A percentile compares a stretch with the other conserved stretches of the same genome.
Conservation (phyloP, 2,113 vertebrate species). For the Coptodon bakossiorum region DNA sequence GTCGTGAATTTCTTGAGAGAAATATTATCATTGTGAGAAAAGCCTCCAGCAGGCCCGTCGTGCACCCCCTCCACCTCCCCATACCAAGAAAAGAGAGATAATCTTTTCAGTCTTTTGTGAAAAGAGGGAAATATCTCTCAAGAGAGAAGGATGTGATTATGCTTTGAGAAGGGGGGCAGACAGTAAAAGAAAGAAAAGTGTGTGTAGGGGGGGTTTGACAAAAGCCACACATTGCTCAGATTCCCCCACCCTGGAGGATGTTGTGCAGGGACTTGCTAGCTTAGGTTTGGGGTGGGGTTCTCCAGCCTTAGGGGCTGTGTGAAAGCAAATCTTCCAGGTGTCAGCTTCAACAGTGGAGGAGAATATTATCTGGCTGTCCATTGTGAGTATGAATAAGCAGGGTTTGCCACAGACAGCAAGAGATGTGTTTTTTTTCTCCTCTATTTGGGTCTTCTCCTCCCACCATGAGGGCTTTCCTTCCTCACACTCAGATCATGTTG, state of each 20-base stretch:
- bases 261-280: slow-evolving; percentile 61
- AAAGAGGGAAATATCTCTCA: slow-evolving; percentile 51
- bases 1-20: slow-evolving; percentile 34
- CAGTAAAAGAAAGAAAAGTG: slow-evolving; percentile 14
- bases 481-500: not conserved
- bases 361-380: slow-evolving; percentile 56
- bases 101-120: slow-evolving; percentile 59
- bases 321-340: slow-evolving; percentile 73
- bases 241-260: slow-evolving; percentile 56
- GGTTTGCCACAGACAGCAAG: slow-evolving; percentile 56
- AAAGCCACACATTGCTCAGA: slow-evolving; percentile 59
- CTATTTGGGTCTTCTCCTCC: slow-evolving; percentile 19
- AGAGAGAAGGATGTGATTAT: slow-evolving; percentile 64
- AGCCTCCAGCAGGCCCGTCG: not conserved
- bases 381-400: slow-evolving; percentile 53
- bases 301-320: slow-evolving; percentile 54
- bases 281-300: slow-evolving; percentile 59
- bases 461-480: slow-evolving; percentile 12
- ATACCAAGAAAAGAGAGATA: slow-evolving; percentile 50
- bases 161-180: slow-evolving; percentile 39
- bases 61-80: not conserved
- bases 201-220: slow-evolving; percentile 19
- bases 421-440: not conserved
- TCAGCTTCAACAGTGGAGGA: slow-evolving; percentile 49
- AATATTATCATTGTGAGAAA: slow-evolving; percentile 72